phyloP scores from a whole-genome alignment of 92 coral and sea anemone genomes.

The Umimayanthus chanpuru region DNA sequence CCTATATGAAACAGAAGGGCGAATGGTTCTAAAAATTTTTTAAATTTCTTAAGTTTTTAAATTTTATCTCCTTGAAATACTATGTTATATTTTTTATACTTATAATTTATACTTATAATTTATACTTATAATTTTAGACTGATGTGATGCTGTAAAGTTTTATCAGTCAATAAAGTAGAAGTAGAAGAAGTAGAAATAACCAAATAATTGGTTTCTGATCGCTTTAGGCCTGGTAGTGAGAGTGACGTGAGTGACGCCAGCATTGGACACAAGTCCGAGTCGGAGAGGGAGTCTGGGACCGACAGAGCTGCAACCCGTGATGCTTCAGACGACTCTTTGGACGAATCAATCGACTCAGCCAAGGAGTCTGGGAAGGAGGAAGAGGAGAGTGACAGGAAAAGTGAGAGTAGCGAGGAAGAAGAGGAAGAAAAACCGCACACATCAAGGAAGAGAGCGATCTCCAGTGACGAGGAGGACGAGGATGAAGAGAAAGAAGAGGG shows the following conservation, averaged over 20 bases:
- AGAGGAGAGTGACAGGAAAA: not conserved
- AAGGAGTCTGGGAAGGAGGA: conserved; percentile 13
- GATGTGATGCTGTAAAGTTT: too few relatives aligned
- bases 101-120: too few relatives aligned
- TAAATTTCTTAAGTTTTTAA: too few relatives aligned
- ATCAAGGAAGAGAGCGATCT: conserved; percentile 35
- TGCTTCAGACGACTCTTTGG: conserved; percentile 36
- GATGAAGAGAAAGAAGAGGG: conserved; percentile 21
- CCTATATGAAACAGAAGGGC: too few relatives aligned
- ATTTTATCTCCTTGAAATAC: too few relatives aligned
- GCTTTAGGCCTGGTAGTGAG: conserved; percentile 36
- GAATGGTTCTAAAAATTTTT: too few relatives aligned
- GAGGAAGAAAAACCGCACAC: conserved; percentile 45
- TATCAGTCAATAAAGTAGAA: too few relatives aligned
- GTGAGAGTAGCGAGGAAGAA: conserved; percentile 32
- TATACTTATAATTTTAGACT: too few relatives aligned
- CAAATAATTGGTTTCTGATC: not conserved
- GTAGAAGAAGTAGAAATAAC: too few relatives aligned
- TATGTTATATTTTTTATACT: too few relatives aligned
- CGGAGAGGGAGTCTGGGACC: conserved; percentile 45
- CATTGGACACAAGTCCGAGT: conserved; percentile 45
- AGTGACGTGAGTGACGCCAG: conserved; percentile 41
- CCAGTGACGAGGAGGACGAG: conserved; percentile 30
- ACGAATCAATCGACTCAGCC: conserved; percentile 7
- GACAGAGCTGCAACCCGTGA: not conserved